Percentiles rank a stretch among this genome's conserved stretches.
Conservation (phyloP, 2,888 invertebrate species). For the Leptodirus hochenwartii region DNA sequence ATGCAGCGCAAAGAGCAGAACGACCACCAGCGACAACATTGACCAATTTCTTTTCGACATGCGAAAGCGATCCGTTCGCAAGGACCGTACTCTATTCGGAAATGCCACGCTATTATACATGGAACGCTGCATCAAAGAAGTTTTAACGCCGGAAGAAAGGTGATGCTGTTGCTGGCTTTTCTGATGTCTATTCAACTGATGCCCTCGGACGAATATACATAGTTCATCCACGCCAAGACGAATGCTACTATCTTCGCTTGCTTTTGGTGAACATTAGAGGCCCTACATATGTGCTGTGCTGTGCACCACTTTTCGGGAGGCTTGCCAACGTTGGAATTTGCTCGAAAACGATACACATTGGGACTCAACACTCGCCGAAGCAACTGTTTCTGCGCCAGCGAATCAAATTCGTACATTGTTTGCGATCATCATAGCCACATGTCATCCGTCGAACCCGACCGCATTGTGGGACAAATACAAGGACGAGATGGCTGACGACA, state of each 20-base stretch:
- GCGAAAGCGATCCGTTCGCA: constrained; percentile 12
- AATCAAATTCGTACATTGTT: constrained; percentile 12
- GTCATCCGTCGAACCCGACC: constrained; percentile 5
- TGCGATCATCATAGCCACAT: constrained; percentile 12
- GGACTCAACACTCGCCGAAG: constrained; percentile 11
- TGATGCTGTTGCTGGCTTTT: constrained; percentile 5
- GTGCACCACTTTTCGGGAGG: constrained; percentile 9
- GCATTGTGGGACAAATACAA: constrained; percentile 8
- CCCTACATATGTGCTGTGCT: constrained; percentile 9
- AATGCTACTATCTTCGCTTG: constrained; percentile 7
- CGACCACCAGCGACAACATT: too few species aligned
- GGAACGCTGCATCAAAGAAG: constrained; percentile 8
- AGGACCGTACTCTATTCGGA: constrained; percentile 10
- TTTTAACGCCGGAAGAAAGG: constrained; percentile 10
- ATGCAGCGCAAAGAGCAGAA: too few species aligned
- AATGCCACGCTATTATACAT: constrained; percentile 10
- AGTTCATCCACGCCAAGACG: constrained; percentile 1
- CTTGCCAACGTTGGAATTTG: constrained; percentile 9
- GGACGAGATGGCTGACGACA: constrained; percentile 7
- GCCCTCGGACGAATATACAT: constrained; percentile 2
- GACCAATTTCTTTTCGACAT: too few species aligned
- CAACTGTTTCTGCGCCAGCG: constrained; percentile 9
- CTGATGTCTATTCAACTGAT: constrained; percentile 7
- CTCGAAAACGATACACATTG: constrained; percentile 12
- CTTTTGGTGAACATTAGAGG: constrained; percentile 10